Evolutionary conservation across 2,797 vertebrate species (phyloP).

Genomic region (Botia kubotai): DNA sequence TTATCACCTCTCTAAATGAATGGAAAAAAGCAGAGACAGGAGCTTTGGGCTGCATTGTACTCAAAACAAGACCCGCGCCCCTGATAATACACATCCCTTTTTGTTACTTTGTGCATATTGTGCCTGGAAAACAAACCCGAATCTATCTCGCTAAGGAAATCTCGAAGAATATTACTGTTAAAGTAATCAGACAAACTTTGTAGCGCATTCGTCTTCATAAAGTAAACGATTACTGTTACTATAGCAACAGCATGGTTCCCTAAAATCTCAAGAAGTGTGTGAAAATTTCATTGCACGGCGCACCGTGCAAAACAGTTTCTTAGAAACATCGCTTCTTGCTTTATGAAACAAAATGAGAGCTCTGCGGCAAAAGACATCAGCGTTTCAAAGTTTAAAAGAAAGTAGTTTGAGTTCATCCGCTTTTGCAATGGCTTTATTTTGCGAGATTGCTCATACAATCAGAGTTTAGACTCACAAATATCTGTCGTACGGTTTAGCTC

Average conservation of each 20-base stretch:
- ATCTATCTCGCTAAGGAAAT: background rate
- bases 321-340: no score
- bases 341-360: no score
- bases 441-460: background rate
- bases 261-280: no score
- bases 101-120: constrained; percentile 33
- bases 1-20: constrained; percentile 81
- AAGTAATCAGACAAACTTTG: background rate
- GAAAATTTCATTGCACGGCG: no score
- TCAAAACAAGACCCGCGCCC: constrained; percentile 56
- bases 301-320: no score
- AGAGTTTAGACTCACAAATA: background rate
- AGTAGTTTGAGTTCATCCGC: background rate
- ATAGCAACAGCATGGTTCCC: background rate
- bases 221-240: background rate
- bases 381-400: no score
- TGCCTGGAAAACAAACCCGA: constrained; percentile 2
- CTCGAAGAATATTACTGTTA: background rate
- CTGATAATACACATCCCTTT: constrained; percentile 41
- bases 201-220: background rate
- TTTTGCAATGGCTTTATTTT: background rate
- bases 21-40: constrained; percentile 71
- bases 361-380: no score
- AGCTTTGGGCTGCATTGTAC: constrained; percentile 24
- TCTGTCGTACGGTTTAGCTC: background rate